phyloP scores from a whole-genome alignment of 2,888 invertebrate genomes.

The Dynastes tityus region DNA sequence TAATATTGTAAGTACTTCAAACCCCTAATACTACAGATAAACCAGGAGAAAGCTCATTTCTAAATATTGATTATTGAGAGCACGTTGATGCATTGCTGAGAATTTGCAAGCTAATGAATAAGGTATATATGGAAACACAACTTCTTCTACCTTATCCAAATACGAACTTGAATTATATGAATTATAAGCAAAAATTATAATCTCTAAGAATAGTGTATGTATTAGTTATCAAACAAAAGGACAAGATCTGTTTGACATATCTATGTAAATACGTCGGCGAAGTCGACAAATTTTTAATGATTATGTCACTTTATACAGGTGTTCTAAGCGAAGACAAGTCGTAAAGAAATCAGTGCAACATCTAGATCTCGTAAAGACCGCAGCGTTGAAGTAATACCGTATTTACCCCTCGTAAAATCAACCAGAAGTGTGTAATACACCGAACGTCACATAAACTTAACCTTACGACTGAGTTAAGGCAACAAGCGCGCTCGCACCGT shows the following conservation, averaged over 20 bases:
- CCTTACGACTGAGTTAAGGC: constrained; percentile 62
- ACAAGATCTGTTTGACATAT: constrained; percentile 7
- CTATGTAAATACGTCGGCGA: constrained; percentile 7
- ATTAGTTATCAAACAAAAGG: neutral
- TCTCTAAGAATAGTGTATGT: too few species aligned
- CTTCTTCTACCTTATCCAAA: too few species aligned
- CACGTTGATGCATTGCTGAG: too few species aligned
- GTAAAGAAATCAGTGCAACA: constrained; percentile 67
- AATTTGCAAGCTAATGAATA: too few species aligned
- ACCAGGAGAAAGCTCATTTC: too few species aligned
- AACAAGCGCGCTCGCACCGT: constrained; percentile 53
- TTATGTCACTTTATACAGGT: constrained; percentile 50
- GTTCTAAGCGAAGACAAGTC: constrained; percentile 54
- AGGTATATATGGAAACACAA: too few species aligned
- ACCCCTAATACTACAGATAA: too few species aligned
- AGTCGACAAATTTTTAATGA: constrained; percentile 48
- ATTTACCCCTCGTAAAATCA: constrained; percentile 71
- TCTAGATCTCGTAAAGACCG: constrained; percentile 68
- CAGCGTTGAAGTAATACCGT: constrained; percentile 69
- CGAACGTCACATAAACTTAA: constrained; percentile 70
- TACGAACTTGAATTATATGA: too few species aligned
- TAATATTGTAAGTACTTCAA: too few species aligned
- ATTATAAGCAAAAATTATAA: too few species aligned
- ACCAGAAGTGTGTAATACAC: constrained; percentile 71
- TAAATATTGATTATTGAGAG: too few species aligned